Base-by-base conservation (phyloP, 2,113 vertebrate genomes). In the Dolichallabes microphthalmus region DNA sequence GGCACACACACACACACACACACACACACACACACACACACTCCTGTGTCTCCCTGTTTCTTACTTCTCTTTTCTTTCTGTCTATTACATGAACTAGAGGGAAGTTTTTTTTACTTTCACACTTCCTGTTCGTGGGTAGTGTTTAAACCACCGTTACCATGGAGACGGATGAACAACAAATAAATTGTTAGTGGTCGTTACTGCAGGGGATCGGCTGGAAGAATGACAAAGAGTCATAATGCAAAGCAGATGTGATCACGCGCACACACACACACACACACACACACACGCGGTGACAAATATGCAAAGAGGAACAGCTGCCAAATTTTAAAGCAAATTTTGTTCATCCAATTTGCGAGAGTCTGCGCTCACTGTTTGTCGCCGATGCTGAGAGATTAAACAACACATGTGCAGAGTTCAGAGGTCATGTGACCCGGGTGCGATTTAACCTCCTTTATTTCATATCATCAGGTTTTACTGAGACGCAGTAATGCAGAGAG, bases 171-270 rank as follows among this genome's bases (percentile, higher is more conserved):
- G 2, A 75, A 57, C 61, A 22, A 85, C 80, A 85, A 73, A 76
- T 61, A 35, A 35, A 71, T 12, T 68, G 66, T 53, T 76, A 45
- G 50, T 69, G 73, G 22, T 60, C 53, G 76, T 78, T 78, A 58
- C 8, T 58, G 76, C 55, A 25, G 73, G 10, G 53, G 10, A 58
- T 57, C 76, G 20, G 53, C 27, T 35, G 53, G 52, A 58, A 13
- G 19, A 58, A 2, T 80, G 68, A 86, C 84, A 60, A 60, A 74
- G 63, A 74, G 66, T 45, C 80, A 76, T 64, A 88, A 90, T 87
- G 85, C 85, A 86, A 90, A 90, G 73, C 87, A 90, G 89, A 88
- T 90, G 89, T 87, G 71, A 86, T 82, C 66, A 85, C 19, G 20
- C 30, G 20, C 83, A 80, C 19, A 2, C 50, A 69, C 55, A 58